phyloP scores from a whole-genome alignment of 2,113 vertebrate species.

The Anguilla japonica region DNA sequence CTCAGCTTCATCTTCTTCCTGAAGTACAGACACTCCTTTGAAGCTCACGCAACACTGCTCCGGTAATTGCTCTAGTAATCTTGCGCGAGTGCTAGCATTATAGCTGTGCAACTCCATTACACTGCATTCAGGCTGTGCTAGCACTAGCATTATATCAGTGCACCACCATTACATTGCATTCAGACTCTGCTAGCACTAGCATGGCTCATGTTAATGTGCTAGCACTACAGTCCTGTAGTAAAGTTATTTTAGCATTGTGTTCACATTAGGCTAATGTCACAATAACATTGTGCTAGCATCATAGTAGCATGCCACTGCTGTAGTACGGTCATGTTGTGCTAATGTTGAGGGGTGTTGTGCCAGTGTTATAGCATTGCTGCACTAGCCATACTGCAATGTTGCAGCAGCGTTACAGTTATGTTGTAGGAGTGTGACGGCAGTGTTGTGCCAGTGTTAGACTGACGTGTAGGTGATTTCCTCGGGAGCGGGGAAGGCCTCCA shows the following conservation, averaged over 20 bases:
- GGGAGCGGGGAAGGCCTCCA: conserved; percentile 76
- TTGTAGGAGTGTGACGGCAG: neutral
- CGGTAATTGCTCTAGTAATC: neutral
- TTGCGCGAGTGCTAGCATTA: neutral
- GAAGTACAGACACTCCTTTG: neutral
- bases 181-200: too few relatives aligned
- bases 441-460: conserved; percentile 44
- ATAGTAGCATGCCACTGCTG: neutral
- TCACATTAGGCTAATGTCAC: too few relatives aligned
- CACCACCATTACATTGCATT: too few relatives aligned
- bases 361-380: neutral
- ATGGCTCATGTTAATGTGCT: too few relatives aligned
- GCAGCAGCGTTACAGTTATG: neutral
- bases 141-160: too few relatives aligned
- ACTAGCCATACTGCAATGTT: neutral
- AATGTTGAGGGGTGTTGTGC: neutral
- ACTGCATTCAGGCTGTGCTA: too few relatives aligned
- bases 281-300: neutral
- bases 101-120: too few relatives aligned
- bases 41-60: neutral
- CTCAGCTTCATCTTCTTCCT: conserved; percentile 76
- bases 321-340: neutral
- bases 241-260: too few relatives aligned
- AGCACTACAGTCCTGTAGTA: too few relatives aligned
- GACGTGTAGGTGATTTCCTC: conserved; percentile 80